These are phyloP conservation scores for Leiothrix lutea DNA, from an alignment of 2,113 vertebrate species.

Conservation along the genomic window DNA sequence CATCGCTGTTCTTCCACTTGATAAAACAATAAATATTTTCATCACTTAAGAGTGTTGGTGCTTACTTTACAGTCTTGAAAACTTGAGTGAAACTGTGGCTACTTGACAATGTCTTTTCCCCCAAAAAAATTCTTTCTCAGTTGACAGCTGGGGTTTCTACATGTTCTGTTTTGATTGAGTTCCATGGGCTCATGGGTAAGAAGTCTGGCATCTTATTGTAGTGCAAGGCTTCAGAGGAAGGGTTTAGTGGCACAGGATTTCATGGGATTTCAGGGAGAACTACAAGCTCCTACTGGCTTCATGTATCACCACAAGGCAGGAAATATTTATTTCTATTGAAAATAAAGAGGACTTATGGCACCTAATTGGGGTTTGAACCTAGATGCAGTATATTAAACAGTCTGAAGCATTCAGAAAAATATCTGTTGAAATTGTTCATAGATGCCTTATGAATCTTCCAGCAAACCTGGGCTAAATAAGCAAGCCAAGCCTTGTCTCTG, in stretches of 20 bases:
- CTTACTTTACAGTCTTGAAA: not conserved
- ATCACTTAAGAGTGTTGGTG: not conserved
- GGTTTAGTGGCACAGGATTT: not conserved
- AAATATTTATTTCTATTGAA: not conserved
- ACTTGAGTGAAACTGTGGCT: not conserved
- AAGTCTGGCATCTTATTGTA: not conserved
- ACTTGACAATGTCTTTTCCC: not conserved
- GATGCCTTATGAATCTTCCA: not conserved
- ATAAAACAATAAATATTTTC: constrained; percentile 17
- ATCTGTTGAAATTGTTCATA: not conserved
- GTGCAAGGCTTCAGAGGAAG: not conserved
- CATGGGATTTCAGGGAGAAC: not conserved
- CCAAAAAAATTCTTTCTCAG: not conserved
- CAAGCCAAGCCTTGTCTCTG: not conserved
- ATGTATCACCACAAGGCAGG: not conserved
- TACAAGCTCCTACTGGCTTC: not conserved
- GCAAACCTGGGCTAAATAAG: not conserved
- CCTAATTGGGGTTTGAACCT: not conserved
- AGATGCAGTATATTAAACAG: not conserved
- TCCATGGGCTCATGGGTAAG: not conserved
- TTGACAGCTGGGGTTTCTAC: not conserved
- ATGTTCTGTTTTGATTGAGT: not conserved
- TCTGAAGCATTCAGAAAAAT: not conserved
- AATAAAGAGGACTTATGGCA: not conserved
- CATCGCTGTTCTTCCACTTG: not conserved